phyloP scores from a whole-genome alignment of 2,888 invertebrate species.

The Tenthredo amoena region DNA sequence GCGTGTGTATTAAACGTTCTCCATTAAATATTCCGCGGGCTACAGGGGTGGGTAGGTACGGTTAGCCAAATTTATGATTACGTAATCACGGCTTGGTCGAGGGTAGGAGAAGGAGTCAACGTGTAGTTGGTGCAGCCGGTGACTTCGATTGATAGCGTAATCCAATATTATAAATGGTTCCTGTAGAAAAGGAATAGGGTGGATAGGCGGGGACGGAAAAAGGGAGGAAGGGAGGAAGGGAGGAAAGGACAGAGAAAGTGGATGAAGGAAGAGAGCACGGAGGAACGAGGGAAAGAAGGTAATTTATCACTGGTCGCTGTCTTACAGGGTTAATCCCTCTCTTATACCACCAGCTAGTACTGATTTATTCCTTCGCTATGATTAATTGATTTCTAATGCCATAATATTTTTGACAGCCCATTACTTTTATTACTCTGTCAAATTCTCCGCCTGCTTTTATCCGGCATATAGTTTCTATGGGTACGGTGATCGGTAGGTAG shows the following conservation, averaged over 20 bases:
- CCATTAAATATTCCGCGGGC: conserved; percentile 36
- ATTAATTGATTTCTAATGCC: conserved; percentile 66
- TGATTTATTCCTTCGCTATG: conserved; percentile 66
- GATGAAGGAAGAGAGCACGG: conserved; percentile 1
- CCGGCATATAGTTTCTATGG: not conserved
- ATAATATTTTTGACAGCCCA: conserved; percentile 56
- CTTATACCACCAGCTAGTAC: conserved; percentile 61
- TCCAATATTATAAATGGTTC: conserved; percentile 70
- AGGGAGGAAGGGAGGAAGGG: not conserved
- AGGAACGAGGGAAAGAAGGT: conserved; percentile 60
- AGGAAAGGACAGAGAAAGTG: conserved; percentile 37
- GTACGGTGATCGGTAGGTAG: conserved; percentile 1
- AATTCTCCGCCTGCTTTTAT: conserved; percentile 12
- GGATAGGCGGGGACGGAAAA: not conserved
- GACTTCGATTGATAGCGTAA: conserved; percentile 71
- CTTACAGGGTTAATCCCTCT: conserved; percentile 67
- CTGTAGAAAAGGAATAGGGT: conserved; percentile 54
- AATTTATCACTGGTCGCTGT: conserved; percentile 67
- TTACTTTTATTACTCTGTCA: conserved; percentile 53
- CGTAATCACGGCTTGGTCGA: conserved; percentile 40
- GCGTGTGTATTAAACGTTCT: conserved; percentile 62
- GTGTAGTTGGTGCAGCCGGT: conserved; percentile 56
- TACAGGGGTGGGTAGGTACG: not conserved
- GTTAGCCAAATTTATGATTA: conserved; percentile 50
- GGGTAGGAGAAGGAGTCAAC: not conserved